Conservation (phyloP, 2,797 vertebrate species). For the Malacoraja senta region DNA sequence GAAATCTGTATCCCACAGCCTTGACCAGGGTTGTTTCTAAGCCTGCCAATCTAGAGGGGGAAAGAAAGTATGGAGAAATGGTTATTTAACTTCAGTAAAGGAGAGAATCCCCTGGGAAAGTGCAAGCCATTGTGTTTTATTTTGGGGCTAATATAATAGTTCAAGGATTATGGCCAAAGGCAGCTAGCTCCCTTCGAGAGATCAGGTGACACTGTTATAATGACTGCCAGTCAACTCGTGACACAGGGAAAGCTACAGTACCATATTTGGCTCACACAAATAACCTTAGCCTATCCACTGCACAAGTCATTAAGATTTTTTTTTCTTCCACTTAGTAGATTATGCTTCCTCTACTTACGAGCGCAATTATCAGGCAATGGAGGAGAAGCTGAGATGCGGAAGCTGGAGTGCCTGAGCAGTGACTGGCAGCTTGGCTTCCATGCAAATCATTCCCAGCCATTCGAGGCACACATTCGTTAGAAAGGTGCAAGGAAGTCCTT, state of each 20-base stretch:
- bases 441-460: conserved; percentile 8
- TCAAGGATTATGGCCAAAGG: conserved; percentile 36
- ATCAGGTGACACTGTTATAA: conserved; percentile 22
- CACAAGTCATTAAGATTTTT: conserved; percentile 8
- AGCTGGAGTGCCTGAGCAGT: too few relatives aligned
- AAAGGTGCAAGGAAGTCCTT: conserved; percentile 5
- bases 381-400: not conserved
- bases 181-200: conserved; percentile 34
- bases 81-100: not conserved
- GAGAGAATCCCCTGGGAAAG: conserved; percentile 1
- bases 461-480: not conserved
- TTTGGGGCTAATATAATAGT: conserved; percentile 27
- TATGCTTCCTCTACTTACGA: conserved; percentile 14
- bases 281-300: not conserved
- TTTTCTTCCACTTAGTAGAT: conserved; percentile 1
- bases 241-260: conserved; percentile 1
- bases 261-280: conserved; percentile 2
- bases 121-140: conserved; percentile 28
- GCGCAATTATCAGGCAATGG: not conserved
- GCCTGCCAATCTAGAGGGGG: not conserved
- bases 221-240: not conserved
- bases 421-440: conserved; percentile 4
- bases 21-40: not conserved
- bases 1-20: not conserved
- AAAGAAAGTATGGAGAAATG: not conserved